Base-by-base conservation (phyloP, 2,888 invertebrate genomes). In the Acrocera orbiculus region DNA sequence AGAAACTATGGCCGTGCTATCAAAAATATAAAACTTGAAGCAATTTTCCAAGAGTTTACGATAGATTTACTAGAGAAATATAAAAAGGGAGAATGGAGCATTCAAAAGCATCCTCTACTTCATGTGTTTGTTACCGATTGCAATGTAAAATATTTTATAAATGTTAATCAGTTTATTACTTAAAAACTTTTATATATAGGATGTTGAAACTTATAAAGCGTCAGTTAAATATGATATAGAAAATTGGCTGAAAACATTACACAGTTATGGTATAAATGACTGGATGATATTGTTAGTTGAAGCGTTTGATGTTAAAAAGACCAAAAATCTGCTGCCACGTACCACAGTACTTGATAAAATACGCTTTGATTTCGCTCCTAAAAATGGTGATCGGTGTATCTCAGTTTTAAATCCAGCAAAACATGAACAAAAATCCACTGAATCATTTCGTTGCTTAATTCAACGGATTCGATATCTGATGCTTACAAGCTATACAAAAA, bases 61-160 rank as follows among this genome's bases (percentile, higher is more conserved):
- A 73, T 73, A 39, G 76, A 72, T 34, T 70, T 74, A 40, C 56
- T 86, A 34, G 56, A 58, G 16, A 56, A 50, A 33, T 80, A 81
- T 28, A 70, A 73, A 40, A 76, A 75, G 30, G 71, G 70, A 35
- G 72, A 76, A 53, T 75, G 78, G 61, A 79, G 78, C 51, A 69
- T 93, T 29, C 66, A 90, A 39, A 79, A 85, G 45, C 79, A 83
- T 47, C 87, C 92, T 9, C 77, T 93, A 55, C 75, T 95, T 52
- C 90, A 95, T 57, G 81, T 87, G 38, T 95, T 80, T 59, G 90
- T 92, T 78, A 90, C 85, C 15, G 92, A 93, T 56, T 92, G 92
- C 68, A 73, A 73, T 56, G 92, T 92, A 66, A 66, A 14, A 16
- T 5, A 4, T 24, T 5, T 10, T 22, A n/a, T 11, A 17, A 22